Base-by-base conservation (phyloP, 2,888 invertebrate species). In the Hofmannophila pseudospretella region DNA sequence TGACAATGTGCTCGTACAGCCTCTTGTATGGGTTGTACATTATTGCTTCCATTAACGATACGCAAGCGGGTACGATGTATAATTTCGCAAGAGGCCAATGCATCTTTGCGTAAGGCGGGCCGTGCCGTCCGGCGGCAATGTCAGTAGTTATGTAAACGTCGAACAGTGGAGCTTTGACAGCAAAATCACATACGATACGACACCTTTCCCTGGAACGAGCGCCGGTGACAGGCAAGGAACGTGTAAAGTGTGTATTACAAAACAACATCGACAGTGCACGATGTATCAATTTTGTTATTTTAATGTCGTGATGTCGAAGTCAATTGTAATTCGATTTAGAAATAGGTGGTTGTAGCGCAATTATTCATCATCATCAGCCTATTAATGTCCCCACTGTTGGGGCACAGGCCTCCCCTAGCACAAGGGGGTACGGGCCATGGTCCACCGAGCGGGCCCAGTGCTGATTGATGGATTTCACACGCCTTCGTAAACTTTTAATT, bases 81-180 rank as follows among this genome's bases (percentile, higher is more conserved):
- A 49, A 49, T 81, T 72, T 74, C 72, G 68, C 58, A 73, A 77
- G 58, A 28, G 46, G 50, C 49, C 46, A 51, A 59, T 71, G 78
- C 73, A 78, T 77, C 75, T 60, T 80, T 79, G 67, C 78, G 78
- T 62, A 80, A 81, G 51, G 43, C 12, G 38, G 25, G 22, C 37
- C 26, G 38, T 44, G 22, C 37, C 26, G 38, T 44, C n/a, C 47
- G 48, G 41, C 50, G 50, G 52, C 77, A 76, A 74, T 75, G 75
- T 72, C 74, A 74, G 44, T 32, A 43, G 51, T 79, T 75, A 74
- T 66, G 65, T 74, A 75, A 74, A 36, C 60, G 54, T 45, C 16
- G 16, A 16, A 5, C 16, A 3, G 5, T 42, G 45, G 41, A 45
- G 41, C 48, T 62, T 58, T 59, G 64, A 60, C 55, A 58, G 56